These are phyloP conservation scores for Harmothoe impar DNA, from an alignment of 2,888 invertebrate genomes.

Conservation along the genomic window DNA sequence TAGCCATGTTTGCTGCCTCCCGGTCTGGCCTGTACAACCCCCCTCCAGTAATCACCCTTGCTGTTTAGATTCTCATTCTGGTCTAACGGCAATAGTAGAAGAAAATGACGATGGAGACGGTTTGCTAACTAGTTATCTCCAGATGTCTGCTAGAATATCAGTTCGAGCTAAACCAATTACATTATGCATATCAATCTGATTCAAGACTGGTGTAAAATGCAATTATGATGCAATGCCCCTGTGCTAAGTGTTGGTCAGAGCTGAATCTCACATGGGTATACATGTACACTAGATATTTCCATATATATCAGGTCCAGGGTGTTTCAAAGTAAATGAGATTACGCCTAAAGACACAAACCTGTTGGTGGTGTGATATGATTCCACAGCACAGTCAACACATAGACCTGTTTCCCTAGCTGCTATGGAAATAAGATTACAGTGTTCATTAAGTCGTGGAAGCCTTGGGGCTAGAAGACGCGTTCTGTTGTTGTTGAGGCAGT, in stretches of 20 bases:
- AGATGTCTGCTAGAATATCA: neutral
- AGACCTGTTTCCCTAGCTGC: neutral
- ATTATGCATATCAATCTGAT: neutral
- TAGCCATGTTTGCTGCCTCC: neutral
- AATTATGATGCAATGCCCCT: neutral
- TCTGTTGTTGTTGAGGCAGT: slow-evolving; percentile 24
- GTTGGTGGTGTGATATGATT: neutral
- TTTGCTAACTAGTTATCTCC: neutral
- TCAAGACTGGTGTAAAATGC: neutral
- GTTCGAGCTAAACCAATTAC: neutral
- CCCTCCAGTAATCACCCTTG: neutral
- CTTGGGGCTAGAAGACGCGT: neutral
- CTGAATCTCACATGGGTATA: no score
- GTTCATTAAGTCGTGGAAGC: neutral
- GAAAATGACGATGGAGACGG: neutral
- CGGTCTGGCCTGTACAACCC: neutral
- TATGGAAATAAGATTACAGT: slow-evolving; percentile 4
- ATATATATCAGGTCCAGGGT: neutral
- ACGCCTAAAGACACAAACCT: neutral
- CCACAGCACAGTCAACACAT: neutral
- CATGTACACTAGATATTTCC: neutral
- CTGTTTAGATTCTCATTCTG: neutral
- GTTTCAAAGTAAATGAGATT: neutral
- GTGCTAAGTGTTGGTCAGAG: neutral
- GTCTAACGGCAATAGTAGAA: neutral